These are phyloP conservation scores for Phaonia tiefii DNA, from an alignment of 2,888 invertebrate species.

Conservation along the genomic window DNA sequence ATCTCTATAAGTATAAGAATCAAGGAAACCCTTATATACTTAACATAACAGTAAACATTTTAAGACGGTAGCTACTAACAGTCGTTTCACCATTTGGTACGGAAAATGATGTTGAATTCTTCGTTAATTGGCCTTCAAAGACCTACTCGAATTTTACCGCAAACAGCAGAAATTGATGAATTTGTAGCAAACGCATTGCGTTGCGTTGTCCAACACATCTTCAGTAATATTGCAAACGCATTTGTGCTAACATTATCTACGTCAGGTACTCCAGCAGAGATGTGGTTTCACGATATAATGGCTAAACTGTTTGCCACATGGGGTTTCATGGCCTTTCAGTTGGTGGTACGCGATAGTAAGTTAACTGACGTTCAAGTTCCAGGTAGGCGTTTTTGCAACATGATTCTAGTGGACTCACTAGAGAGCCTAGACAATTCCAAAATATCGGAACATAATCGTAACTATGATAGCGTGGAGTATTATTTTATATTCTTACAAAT, in stretches of 20 bases:
- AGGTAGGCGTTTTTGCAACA: slow-evolving; percentile 30
- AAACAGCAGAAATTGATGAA: slow-evolving; percentile 65
- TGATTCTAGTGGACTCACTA: slow-evolving; percentile 71
- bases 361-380: background rate
- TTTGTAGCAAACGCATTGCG: slow-evolving; percentile 70
- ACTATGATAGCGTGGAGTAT: slow-evolving; percentile 72
- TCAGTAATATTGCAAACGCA: slow-evolving; percentile 68
- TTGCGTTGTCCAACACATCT: slow-evolving; percentile 70
- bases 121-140: slow-evolving; percentile 58
- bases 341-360: slow-evolving; percentile 50
- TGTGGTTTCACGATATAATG: slow-evolving; percentile 64
- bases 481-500: slow-evolving; percentile 75
- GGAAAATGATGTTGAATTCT: too few species aligned
- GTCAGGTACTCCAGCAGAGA: background rate
- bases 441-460: slow-evolving; percentile 61
- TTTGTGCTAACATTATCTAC: slow-evolving; percentile 70
- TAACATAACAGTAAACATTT: too few species aligned
- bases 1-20: too few species aligned
- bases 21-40: too few species aligned
- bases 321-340: slow-evolving; percentile 69
- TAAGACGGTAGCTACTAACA: too few species aligned
- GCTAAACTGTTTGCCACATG: slow-evolving; percentile 68
- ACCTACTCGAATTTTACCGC: slow-evolving; percentile 28
- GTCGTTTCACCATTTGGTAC: too few species aligned
- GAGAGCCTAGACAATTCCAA: slow-evolving; percentile 70